Evolutionary conservation across 2,888 invertebrate genomes (phyloP), one percentile per base, ranked within the genome.

Genomic region (Epinotia bilunana): DNA sequence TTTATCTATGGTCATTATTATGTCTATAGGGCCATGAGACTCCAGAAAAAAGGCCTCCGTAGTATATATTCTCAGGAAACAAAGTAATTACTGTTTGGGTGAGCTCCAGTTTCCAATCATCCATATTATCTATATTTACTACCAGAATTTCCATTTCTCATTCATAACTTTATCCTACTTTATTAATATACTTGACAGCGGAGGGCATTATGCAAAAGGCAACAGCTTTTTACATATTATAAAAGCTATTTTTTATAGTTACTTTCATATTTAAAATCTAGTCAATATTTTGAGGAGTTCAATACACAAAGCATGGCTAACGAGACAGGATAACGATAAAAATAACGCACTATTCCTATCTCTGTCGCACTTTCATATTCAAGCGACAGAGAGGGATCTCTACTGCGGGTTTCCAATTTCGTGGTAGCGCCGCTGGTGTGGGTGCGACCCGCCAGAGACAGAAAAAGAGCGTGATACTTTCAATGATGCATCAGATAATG

Each of bases 31-130:
- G 33, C 73, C 57, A 57, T 49, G 60, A 70, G 58, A 60, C 64
- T 70, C 60, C 53, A 65, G 58, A 39, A 70, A 33, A 69, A 74
- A 60, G 74, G 74, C 70, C 74, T 74, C 64, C 53, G 20, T 60
- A 65, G 28, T 18, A 60, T 65, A 65, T 53, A 63, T 23, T 65
- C 49, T n/a, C 9, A 53, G 49, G 28, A 6, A 20, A 63, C 11
- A 46, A 65, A 49, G n/a, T 64, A 33, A 33, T 64, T 13, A 43
- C 18, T 46, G 9, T 43, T 64, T 46, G 43, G 16, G 20, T 16
- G 12, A 60, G 28, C 28, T 60, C 20, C 7, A 57, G 9, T 57
- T n/a, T 7, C 57, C 3, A 53, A 16, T 16, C 13, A 53, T 53
- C 16, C 53, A 53, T 16, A n/a, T 5, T 53, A 53, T 53, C 6